A percentile compares a stretch with the other conserved stretches of the same genome.
These are phyloP conservation scores for Oryzias sinensis DNA, from an alignment of 2,797 vertebrate species.

Conservation along the genomic window DNA sequence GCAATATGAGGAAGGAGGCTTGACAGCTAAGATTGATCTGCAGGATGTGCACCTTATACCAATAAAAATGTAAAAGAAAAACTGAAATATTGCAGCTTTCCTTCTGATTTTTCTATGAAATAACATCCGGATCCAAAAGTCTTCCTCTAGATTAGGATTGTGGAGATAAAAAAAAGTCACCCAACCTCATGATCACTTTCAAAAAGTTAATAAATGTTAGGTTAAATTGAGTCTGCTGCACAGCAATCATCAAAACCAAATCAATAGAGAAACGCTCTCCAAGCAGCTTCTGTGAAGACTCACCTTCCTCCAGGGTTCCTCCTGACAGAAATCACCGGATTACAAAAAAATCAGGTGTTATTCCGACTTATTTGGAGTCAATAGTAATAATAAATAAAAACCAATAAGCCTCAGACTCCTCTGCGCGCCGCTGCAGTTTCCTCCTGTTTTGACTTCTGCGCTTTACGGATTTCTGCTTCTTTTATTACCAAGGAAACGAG, in stretches of 20 bases:
- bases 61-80: too few species aligned
- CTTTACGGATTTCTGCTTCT: constrained; percentile 55
- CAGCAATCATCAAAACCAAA: background rate
- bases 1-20: too few species aligned
- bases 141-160: background rate
- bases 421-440: constrained; percentile 29
- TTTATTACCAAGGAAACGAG: constrained; percentile 39
- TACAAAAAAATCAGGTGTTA: too few species aligned
- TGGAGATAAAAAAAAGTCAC: background rate
- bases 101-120: background rate
- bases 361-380: background rate
- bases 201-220: constrained; percentile 32
- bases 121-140: background rate
- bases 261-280: background rate
- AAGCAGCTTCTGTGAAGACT: constrained; percentile 24
- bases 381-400: background rate
- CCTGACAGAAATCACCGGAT: constrained; percentile 7
- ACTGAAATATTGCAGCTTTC: too few species aligned
- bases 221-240: constrained; percentile 3
- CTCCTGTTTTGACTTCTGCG: constrained; percentile 30
- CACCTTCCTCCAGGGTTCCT: constrained; percentile 32
- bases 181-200: background rate
- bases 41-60: too few species aligned
- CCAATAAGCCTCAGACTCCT: background rate
- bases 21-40: too few species aligned